A percentile compares a stretch with the other conserved stretches of the same genome.
These are phyloP conservation scores for Sitobion miscanthi DNA, from an alignment of 1,140 invertebrate species.

Conservation along the genomic window DNA sequence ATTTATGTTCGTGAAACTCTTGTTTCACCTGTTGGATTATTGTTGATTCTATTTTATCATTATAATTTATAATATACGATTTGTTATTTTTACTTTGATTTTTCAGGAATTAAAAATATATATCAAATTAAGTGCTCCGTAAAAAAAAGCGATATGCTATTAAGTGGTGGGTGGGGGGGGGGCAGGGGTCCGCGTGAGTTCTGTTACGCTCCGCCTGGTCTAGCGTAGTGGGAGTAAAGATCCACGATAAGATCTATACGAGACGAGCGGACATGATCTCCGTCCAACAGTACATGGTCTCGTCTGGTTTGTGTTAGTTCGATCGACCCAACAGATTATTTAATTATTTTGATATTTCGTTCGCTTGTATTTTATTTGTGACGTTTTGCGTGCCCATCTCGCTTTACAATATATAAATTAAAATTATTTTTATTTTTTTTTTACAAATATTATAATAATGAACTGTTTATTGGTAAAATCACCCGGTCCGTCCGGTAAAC, in stretches of 20 bases:
- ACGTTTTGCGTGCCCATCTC: not conserved
- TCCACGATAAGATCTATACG: conserved; percentile 41
- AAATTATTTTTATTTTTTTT: not conserved
- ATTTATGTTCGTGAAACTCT: not conserved
- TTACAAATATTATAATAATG: not conserved
- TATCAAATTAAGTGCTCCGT: conserved; percentile 20
- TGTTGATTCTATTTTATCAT: not conserved
- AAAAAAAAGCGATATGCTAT: not conserved
- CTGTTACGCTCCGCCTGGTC: conserved; percentile 52
- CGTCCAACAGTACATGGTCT: not conserved
- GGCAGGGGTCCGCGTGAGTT: conserved; percentile 2
- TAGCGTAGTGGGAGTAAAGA: conserved; percentile 38
- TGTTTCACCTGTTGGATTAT: not conserved
- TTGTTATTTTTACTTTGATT: conserved; percentile 20
- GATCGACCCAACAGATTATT: not conserved
- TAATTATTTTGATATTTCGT: not conserved
- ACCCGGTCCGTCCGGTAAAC: conserved; percentile 34
- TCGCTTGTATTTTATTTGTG: not conserved
- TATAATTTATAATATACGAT: not conserved
- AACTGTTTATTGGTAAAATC: not conserved
- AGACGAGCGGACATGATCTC: not conserved
- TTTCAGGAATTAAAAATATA: not conserved
- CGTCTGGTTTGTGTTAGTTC: not conserved
- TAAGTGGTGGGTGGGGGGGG: not conserved
- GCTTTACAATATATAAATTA: not conserved